Base-by-base conservation (phyloP, 2,888 invertebrate genomes). In the Ennomos erosarius region DNA sequence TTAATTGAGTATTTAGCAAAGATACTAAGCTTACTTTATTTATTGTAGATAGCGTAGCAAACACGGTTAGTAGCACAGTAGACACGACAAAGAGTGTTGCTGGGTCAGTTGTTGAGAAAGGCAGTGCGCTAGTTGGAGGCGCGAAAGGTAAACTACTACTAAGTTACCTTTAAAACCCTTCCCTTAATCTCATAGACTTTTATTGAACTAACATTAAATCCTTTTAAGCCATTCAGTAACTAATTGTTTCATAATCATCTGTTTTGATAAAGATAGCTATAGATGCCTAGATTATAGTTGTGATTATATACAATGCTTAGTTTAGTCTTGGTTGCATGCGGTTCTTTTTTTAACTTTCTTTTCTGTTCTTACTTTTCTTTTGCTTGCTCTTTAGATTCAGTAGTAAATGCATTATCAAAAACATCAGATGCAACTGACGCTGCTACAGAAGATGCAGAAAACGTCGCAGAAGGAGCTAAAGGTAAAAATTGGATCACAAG, bases 21-120 rank as follows among this genome's bases (percentile, higher is more conserved):
- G 44, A 53, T 53, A 43, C 8, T 57, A 43, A 33, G 51, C 16
- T 40, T n/a, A 37, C 43, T 13, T 53, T 58, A 48, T 53, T 55
- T 64, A 70, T 84, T 81, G 67, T 85, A 85, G 84, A 85, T 73
- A 78, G 78, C 11, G 80, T 83, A 70, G 72, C 80, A 64, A 80
- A 60, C 67, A 79, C 79, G 55, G 72, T 84, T 61, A 77, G 81
- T 60, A 78, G 70, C 65, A 79, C 78, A 59, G 74, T 85, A 70
- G 84, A 84, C 59, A 70, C 78, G n/a, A 84, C 85, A 34, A 86
- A 80, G 68, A 78, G 71, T 49, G 77, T 75, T 9, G 79, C 87
- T 26, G 68, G 77, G 13, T 76, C 79, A 13, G 79, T 79, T 46
- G 70, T 77, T 52, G 82, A 86, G 58, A 85, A 84, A 56, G 74